A percentile compares a stretch with the other conserved stretches of the same genome.
Evolutionary conservation across 2,113 vertebrate species (phyloP).

Genomic region (Oreotrochilus melanogaster): DNA sequence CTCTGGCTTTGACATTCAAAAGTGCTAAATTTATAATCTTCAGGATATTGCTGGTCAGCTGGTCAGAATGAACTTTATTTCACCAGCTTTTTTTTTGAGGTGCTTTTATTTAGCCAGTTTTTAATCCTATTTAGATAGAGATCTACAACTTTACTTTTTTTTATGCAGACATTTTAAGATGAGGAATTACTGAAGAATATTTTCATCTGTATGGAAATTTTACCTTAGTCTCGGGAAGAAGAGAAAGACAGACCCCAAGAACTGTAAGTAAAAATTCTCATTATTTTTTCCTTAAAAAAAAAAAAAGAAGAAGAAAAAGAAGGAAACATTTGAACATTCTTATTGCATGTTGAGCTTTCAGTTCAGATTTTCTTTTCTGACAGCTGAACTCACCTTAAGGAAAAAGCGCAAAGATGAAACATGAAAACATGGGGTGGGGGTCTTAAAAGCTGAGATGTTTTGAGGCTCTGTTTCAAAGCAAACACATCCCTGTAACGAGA

Average conservation of each 20-base stretch:
- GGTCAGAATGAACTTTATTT: background rate
- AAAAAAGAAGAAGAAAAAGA: background rate
- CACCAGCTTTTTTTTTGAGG: background rate
- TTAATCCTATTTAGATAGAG: background rate
- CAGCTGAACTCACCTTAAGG: background rate
- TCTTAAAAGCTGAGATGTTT: background rate
- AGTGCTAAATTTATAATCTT: background rate
- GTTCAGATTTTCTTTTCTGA: background rate
- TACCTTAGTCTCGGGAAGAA: background rate
- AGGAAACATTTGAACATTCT: background rate
- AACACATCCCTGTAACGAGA: background rate
- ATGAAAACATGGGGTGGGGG: background rate
- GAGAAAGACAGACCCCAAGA: background rate
- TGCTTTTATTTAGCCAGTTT: background rate
- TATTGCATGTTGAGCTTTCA: background rate
- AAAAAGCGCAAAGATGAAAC: background rate
- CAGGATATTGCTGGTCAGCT: background rate
- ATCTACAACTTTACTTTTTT: background rate
- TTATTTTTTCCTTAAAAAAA: background rate
- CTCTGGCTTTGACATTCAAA: background rate
- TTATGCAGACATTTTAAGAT: background rate
- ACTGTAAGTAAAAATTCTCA: background rate
- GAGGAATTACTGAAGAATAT: background rate
- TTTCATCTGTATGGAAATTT: background rate
- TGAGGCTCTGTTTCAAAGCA: conserved; percentile 22